phyloP scores from a whole-genome alignment of 2,797 vertebrate genomes.

The Tachyglossus aculeatus region DNA sequence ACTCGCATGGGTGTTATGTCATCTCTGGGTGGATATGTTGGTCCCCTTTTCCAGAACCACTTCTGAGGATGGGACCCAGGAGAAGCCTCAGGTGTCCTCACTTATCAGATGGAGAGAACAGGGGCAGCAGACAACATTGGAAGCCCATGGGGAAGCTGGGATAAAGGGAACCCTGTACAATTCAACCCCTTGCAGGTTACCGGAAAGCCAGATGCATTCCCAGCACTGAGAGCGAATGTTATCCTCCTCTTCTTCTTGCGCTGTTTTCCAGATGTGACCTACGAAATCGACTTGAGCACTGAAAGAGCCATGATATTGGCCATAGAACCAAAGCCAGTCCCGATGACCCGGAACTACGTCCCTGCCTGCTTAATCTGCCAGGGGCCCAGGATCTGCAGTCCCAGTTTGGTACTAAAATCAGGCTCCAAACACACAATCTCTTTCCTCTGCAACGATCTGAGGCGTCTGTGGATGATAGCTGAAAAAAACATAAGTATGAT shows the following conservation, averaged over 20 bases:
- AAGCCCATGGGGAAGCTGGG: no score
- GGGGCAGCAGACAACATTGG: no score
- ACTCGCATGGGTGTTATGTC: no score
- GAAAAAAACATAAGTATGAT: constrained; percentile 73
- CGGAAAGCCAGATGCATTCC: no score
- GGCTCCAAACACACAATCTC: constrained; percentile 64
- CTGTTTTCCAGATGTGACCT: constrained; percentile 62
- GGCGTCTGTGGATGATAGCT: constrained; percentile 64
- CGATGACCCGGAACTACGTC: constrained; percentile 15
- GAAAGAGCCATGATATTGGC: constrained; percentile 60
- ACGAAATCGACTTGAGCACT: constrained; percentile 67
- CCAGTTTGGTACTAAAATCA: constrained; percentile 57
- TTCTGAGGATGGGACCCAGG: no score
- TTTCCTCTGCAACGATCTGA: constrained; percentile 74
- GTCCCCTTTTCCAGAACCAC: no score
- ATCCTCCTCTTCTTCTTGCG: neutral
- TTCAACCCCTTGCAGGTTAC: no score
- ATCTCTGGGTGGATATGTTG: no score
- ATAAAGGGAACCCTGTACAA: no score
- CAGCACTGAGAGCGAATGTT: neutral
- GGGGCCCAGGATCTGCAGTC: constrained; percentile 61
- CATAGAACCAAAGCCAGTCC: constrained; percentile 49
- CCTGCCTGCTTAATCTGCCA: constrained; percentile 72
- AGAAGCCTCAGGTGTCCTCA: no score
- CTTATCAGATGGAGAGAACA: no score